Base-by-base conservation (phyloP, 2,797 vertebrate genomes). In the Sebastes vulpes region DNA sequence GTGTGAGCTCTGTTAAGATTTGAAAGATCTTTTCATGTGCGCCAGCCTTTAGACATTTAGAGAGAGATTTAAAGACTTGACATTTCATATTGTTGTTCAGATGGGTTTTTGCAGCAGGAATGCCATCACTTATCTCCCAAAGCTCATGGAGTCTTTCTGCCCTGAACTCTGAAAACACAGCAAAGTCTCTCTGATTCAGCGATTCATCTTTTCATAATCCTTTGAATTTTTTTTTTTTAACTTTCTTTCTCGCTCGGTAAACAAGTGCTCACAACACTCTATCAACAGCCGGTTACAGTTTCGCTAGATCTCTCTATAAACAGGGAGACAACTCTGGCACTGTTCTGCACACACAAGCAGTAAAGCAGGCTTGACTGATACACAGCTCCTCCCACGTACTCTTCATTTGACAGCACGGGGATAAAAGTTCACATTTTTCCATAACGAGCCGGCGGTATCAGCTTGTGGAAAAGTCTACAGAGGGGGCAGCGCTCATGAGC, bases 371-470 rank as follows among this genome's bases (percentile, higher is more conserved):
- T 58, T 71, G 56, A 84, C 59, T 75, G 85, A 87, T 82, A 53
- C 79, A 61, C 82, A 77, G 72, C 79, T 77, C 69, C 76, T 77
- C 83, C 83, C 77, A 84, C 83, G 74, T 65, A 72, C 84, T 88
- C 81, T 70, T 87, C 75, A 83, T 89, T 88, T 89, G 84, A 90
- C 87, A 89, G 80, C 72, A 52, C 61, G 14, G 67, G 84, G 81
- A 85, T 85, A 83, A 85, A 93, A 92, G 93, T 94, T 94, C 90
- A 91, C 35, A 93, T 93, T 90, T 92, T 92, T 93, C 90, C 91
- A 86, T 82, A 89, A 90, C 82, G 78, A 84, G 74, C 64, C 52
- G 5, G 70, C 89, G 56, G 77, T 79, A 90, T 90, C 82, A 84
- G 84, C 73, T 72, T 2, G 72, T 79, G 88, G 81, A 93, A 93